Conservation (phyloP, 2,113 vertebrate species). For the Meriones unguiculatus region DNA sequence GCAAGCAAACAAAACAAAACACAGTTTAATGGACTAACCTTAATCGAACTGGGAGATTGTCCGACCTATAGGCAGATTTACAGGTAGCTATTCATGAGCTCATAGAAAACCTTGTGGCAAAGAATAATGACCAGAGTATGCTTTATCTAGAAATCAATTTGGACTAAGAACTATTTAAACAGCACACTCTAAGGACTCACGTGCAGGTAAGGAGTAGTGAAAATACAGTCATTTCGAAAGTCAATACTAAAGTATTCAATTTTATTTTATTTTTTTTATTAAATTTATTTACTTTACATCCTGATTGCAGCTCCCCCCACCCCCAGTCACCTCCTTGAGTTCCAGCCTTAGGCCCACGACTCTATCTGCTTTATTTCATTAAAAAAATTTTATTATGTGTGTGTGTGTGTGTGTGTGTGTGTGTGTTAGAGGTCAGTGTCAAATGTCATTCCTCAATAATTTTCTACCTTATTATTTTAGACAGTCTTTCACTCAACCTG, state of each 20-base stretch:
- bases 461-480: neutral
- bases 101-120: neutral
- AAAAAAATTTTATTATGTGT: too few relatives aligned
- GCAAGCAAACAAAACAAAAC: too few relatives aligned
- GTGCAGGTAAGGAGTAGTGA: neutral
- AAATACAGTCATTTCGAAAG: neutral
- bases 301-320: too few relatives aligned
- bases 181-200: neutral
- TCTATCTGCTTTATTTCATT: too few relatives aligned
- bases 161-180: conserved; percentile 11
- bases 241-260: neutral
- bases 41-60: neutral
- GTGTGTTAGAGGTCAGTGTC: neutral
- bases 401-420: neutral
- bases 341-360: too few relatives aligned
- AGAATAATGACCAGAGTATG: neutral
- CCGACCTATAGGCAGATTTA: conserved; percentile 17
- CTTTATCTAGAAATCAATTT: conserved; percentile 13
- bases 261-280: neutral
- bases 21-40: neutral
- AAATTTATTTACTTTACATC: too few relatives aligned
- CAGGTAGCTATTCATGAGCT: neutral
- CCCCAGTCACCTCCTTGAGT: too few relatives aligned
- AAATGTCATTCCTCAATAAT: neutral
- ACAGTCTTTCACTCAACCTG: neutral